These are phyloP conservation scores for Alectura lathami DNA, from an alignment of 2,113 vertebrate genomes.

Conservation along the genomic window DNA sequence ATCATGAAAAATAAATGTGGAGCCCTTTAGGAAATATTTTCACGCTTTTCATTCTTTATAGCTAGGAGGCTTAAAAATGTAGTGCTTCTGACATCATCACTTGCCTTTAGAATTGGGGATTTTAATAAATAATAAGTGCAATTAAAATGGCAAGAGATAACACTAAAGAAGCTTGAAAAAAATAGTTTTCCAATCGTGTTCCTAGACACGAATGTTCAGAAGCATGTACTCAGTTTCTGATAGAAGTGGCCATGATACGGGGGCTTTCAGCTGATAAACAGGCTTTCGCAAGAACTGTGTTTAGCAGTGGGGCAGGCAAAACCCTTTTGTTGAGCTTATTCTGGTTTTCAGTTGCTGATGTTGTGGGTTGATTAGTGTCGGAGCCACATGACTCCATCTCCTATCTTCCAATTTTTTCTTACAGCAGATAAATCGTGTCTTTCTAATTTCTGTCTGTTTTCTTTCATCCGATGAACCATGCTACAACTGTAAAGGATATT, in stretches of 20 bases:
- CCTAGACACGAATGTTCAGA: fast-evolving
- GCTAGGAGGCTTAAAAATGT: not conserved
- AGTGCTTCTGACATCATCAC: not conserved
- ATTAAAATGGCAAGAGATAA: not conserved
- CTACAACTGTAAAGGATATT: not conserved
- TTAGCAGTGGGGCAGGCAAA: not conserved
- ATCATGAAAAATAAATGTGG: constrained; percentile 19
- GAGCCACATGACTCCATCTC: not conserved
- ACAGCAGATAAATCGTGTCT: not conserved
- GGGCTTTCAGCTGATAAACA: not conserved
- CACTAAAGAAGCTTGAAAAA: not conserved
- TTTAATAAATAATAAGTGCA: not conserved
- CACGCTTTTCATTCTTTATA: not conserved
- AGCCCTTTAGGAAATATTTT: not conserved
- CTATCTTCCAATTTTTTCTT: not conserved
- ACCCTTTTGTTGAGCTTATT: not conserved
- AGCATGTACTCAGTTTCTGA: not conserved
- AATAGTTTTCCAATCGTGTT: not conserved
- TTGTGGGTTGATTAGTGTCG: not conserved
- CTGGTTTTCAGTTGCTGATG: fast-evolving
- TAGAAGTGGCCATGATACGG: fast-evolving
- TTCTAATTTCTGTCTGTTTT: not conserved
- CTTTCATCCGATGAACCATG: not conserved
- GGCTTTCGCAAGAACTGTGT: not conserved
- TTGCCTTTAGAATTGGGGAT: not conserved